These are phyloP conservation scores for Tachypleus tridentatus DNA, from an alignment of 1,140 invertebrate genomes.

Conservation along the genomic window DNA sequence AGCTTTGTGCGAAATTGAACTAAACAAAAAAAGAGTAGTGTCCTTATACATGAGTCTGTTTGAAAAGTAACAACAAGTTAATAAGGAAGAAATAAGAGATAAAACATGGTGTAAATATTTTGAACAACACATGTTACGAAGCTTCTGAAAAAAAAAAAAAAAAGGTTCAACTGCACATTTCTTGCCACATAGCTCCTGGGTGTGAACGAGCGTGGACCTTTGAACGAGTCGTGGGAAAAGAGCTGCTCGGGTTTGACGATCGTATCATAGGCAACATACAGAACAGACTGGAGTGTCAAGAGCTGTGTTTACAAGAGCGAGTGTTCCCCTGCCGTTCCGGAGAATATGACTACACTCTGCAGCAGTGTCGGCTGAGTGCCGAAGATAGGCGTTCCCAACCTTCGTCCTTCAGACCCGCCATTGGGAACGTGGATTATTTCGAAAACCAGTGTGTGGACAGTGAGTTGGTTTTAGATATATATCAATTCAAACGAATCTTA, in stretches of 20 bases:
- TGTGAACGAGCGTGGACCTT: constrained; percentile 33
- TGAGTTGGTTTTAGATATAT: constrained; percentile 24
- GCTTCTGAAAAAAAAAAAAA: not conserved
- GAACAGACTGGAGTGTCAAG: constrained; percentile 37
- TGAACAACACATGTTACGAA: constrained; percentile 19
- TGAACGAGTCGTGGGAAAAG: constrained; percentile 34
- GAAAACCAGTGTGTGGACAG: constrained; percentile 38
- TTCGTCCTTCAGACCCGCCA: constrained; percentile 32
- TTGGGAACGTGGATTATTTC: constrained; percentile 38
- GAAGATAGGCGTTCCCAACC: constrained; percentile 36
- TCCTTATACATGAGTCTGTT: too few relatives aligned
- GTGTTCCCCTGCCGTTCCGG: constrained; percentile 42
- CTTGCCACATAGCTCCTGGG: constrained; percentile 6
- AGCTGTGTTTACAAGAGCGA: constrained; percentile 37
- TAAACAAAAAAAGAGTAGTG: too few relatives aligned
- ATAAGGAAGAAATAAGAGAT: not conserved
- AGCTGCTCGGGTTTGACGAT: constrained; percentile 34
- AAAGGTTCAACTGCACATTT: too few relatives aligned
- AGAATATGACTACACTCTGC: constrained; percentile 36
- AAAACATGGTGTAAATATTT: constrained; percentile 31
- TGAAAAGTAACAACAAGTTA: too few relatives aligned
- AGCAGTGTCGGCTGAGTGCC: constrained; percentile 36
- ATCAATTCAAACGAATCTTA: too few relatives aligned
- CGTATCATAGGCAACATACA: constrained; percentile 28
- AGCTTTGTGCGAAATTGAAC: too few relatives aligned